phyloP scores from a whole-genome alignment of 2,113 vertebrate genomes.

The Dasyornis broadbenti region DNA sequence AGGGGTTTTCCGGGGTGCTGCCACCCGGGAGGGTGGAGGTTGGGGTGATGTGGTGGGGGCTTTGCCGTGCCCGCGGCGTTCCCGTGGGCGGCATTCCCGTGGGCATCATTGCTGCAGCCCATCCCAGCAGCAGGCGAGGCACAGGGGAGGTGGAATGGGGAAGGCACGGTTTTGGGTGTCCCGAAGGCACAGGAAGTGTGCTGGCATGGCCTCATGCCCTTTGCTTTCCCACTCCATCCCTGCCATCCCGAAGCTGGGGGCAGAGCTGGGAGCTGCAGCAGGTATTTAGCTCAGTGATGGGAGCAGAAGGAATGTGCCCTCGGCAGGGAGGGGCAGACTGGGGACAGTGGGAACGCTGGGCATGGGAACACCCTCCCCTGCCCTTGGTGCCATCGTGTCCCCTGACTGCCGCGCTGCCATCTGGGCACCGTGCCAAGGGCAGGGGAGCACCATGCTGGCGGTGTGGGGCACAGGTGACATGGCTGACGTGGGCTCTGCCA shows the following conservation, averaged over 20 bases:
- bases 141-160: background rate
- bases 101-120: background rate
- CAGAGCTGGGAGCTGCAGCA: background rate
- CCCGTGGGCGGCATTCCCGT: background rate
- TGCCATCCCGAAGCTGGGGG: background rate
- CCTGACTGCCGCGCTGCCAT: fast-evolving
- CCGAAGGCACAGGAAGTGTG: background rate
- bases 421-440: background rate
- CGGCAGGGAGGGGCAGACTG: background rate
- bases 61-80: background rate
- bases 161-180: background rate
- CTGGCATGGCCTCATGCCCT: background rate
- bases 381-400: background rate
- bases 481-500: background rate
- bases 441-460: background rate
- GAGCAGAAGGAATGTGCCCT: background rate
- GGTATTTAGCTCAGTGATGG: background rate
- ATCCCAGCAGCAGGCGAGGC: background rate
- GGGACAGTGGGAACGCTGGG: background rate
- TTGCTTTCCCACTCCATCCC: background rate
- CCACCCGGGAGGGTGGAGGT: background rate
- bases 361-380: background rate
- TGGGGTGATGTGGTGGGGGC: fast-evolving
- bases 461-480: background rate
- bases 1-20: background rate